phyloP scores from a whole-genome alignment of 2,888 invertebrate species.

The Pollenia angustigena region DNA sequence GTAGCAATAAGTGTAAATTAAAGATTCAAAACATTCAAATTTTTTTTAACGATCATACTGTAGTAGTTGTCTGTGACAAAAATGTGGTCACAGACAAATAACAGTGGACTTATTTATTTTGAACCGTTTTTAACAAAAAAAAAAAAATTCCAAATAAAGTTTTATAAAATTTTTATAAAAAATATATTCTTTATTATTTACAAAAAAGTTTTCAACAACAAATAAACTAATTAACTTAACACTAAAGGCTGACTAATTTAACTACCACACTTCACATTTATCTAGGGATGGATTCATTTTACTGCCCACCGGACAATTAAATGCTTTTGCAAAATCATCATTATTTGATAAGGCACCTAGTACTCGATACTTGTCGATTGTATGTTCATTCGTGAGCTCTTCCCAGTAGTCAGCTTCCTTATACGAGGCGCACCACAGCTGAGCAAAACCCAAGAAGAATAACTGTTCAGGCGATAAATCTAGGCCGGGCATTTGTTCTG shows the following conservation, averaged over 20 bases:
- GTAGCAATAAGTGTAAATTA: no score
- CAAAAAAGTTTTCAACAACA: no score
- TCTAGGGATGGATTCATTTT: constrained; percentile 79
- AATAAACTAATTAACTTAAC: constrained; percentile 25
- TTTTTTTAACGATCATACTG: no score
- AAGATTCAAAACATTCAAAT: no score
- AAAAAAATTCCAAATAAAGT: no score
- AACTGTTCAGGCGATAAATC: constrained; percentile 81
- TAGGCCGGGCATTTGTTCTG: constrained; percentile 81
- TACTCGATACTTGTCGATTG: constrained; percentile 81
- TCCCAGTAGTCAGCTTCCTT: constrained; percentile 80
- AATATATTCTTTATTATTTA: no score
- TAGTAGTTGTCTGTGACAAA: no score
- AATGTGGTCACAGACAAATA: no score
- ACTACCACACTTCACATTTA: constrained; percentile 80
- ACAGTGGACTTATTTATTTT: no score
- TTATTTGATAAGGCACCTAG: constrained; percentile 80
- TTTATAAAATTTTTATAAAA: no score
- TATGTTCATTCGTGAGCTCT: constrained; percentile 79
- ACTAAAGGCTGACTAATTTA: neutral
- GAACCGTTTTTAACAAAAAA: no score
- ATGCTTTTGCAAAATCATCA: constrained; percentile 79
- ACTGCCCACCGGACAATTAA: constrained; percentile 78
- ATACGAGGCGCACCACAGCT: constrained; percentile 81
- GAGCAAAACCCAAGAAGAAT: constrained; percentile 81